Evolutionary conservation across 2,888 invertebrate genomes (phyloP).

Genomic region (Plebejus argus): DNA sequence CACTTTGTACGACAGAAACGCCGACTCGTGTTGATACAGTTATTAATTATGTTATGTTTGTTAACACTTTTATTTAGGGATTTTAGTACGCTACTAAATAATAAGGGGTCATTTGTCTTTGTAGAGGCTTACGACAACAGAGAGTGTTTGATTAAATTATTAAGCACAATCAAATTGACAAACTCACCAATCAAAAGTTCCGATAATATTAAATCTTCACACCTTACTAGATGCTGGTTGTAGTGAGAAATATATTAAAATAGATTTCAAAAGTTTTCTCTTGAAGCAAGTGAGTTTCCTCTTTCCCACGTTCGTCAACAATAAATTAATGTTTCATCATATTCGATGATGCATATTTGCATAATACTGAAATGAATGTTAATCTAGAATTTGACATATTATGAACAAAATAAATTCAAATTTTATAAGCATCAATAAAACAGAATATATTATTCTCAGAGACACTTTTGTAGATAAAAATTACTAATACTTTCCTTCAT

Average conservation of each 20-base stretch:
- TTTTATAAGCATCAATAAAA: neutral
- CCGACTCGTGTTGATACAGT: slow-evolving; percentile 2
- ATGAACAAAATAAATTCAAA: neutral
- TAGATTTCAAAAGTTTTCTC: neutral
- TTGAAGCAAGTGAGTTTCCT: neutral
- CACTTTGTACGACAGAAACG: neutral
- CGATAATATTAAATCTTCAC: neutral
- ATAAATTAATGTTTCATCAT: neutral
- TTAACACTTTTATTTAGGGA: neutral
- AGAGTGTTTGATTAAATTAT: neutral
- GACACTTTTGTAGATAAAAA: neutral
- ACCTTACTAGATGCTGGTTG: neutral
- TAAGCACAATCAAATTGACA: neutral
- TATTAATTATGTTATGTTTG: slow-evolving; percentile 22
- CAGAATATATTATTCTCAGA: neutral
- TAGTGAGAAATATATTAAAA: neutral
- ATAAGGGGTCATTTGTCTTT: neutral
- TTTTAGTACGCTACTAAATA: neutral
- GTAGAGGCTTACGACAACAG: neutral
- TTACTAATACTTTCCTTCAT: neutral
- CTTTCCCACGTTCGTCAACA: neutral
- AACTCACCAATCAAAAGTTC: neutral
- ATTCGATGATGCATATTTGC: neutral
- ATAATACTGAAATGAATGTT: neutral
- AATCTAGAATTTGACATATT: neutral